Conservation (phyloP, 2,888 invertebrate species). For the Lithophane semibrunnea region DNA sequence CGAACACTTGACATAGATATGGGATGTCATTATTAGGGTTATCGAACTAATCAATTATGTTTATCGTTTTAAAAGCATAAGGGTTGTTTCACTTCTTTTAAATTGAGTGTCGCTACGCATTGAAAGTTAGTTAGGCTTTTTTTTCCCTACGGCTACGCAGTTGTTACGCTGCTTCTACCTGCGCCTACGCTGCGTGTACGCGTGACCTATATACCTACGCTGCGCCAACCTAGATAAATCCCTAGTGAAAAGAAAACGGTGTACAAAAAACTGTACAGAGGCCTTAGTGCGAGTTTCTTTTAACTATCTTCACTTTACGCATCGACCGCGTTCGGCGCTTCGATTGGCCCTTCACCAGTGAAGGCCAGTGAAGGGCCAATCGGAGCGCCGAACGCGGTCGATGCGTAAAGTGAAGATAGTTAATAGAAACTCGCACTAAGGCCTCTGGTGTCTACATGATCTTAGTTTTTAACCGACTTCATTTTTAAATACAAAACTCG, state of each 20-base stretch:
- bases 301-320: too few species aligned
- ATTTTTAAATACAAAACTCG: too few species aligned
- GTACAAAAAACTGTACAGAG: background rate
- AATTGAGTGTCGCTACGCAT: too few species aligned
- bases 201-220: background rate
- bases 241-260: background rate
- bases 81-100: background rate
- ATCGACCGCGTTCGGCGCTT: too few species aligned
- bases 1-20: slow-evolving; percentile 72
- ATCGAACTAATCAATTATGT: slow-evolving; percentile 54
- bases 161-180: background rate
- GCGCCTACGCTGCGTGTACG: background rate
- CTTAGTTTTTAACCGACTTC: background rate
- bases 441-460: too few species aligned
- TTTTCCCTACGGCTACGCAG: background rate
- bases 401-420: too few species aligned
- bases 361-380: too few species aligned
- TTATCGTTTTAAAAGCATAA: slow-evolving; percentile 29
- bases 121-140: background rate
- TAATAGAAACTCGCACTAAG: too few species aligned
- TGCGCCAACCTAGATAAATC: background rate
- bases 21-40: slow-evolving; percentile 49
- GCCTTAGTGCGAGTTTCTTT: too few species aligned
- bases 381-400: too few species aligned
- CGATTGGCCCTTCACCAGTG: too few species aligned